A percentile compares a stretch with the other conserved stretches of the same genome.
phyloP scores from a whole-genome alignment of 2,888 invertebrate species.

The Mesochorus sp. region DNA sequence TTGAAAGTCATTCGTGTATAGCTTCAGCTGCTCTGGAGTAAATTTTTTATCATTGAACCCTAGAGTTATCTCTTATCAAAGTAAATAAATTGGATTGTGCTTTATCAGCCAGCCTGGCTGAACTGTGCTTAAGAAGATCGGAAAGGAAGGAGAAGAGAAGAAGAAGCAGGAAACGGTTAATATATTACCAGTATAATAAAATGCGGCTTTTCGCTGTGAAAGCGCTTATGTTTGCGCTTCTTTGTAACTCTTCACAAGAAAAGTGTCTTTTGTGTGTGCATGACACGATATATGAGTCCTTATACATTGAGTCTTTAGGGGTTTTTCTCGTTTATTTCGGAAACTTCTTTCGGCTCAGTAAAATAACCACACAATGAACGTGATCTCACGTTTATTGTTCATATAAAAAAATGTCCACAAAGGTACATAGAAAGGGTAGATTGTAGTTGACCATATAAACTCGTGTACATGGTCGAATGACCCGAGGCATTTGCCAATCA shows the following conservation, averaged over 20 bases:
- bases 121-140: constrained; percentile 11
- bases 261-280: too few relatives aligned
- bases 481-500: constrained; percentile 47
- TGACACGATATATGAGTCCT: background rate
- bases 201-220: constrained; percentile 13
- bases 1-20: too few relatives aligned
- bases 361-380: constrained; percentile 42
- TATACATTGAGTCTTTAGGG: background rate
- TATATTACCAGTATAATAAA: constrained; percentile 30
- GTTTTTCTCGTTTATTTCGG: background rate
- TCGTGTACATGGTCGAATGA: constrained; percentile 1
- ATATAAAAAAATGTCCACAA: constrained; percentile 1
- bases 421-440: constrained; percentile 12
- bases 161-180: background rate
- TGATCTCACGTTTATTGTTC: too few relatives aligned
- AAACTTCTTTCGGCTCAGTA: constrained; percentile 35
- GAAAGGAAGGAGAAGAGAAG: background rate
- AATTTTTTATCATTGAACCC: too few relatives aligned
- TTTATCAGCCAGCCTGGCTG: too few relatives aligned
- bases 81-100: too few relatives aligned
- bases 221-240: constrained; percentile 22
- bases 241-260: background rate
- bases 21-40: too few relatives aligned
- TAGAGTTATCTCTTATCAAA: too few relatives aligned
- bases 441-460: constrained; percentile 41